These are phyloP conservation scores for Adrianichthys oophorus DNA, from an alignment of 2,797 vertebrate species.

Conservation along the genomic window DNA sequence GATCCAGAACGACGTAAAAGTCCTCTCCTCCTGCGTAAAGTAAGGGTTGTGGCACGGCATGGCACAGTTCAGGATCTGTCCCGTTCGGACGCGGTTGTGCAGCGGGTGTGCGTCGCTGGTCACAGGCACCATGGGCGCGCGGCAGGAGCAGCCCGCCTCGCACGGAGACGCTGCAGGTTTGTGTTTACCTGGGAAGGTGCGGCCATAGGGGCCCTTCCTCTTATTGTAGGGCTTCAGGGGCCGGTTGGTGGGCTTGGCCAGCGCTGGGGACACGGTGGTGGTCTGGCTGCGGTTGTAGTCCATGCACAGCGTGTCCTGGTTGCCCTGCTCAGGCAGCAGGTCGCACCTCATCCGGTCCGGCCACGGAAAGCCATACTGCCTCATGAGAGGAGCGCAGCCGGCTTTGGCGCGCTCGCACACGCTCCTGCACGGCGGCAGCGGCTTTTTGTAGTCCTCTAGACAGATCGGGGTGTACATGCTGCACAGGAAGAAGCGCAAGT, in stretches of 20 bases:
- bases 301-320: constrained; percentile 90
- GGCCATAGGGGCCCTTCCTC: constrained; percentile 56
- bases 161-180: constrained; percentile 62
- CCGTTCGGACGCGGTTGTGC: constrained; percentile 85
- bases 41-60: constrained; percentile 90
- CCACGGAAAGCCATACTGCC: constrained; percentile 95
- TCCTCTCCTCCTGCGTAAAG: constrained; percentile 86
- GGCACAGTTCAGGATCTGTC: constrained; percentile 86
- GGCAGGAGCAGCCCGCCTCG: constrained; percentile 85
- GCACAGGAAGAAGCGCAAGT: constrained; percentile 93
- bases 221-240: constrained; percentile 71
- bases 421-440: constrained; percentile 90
- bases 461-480: constrained; percentile 96
- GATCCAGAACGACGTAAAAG: constrained; percentile 90
- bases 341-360: constrained; percentile 94
- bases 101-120: constrained; percentile 82
- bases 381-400: constrained; percentile 93
- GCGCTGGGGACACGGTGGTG: constrained; percentile 75
- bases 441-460: constrained; percentile 93
- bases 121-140: constrained; percentile 86
- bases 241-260: constrained; percentile 74
- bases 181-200: constrained; percentile 57
- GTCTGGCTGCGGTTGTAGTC: constrained; percentile 90
- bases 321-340: constrained; percentile 86
- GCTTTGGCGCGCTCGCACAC: constrained; percentile 91